Conservation (phyloP, 2,797 vertebrate species). For the Tokudaia tokunoshimensis region DNA sequence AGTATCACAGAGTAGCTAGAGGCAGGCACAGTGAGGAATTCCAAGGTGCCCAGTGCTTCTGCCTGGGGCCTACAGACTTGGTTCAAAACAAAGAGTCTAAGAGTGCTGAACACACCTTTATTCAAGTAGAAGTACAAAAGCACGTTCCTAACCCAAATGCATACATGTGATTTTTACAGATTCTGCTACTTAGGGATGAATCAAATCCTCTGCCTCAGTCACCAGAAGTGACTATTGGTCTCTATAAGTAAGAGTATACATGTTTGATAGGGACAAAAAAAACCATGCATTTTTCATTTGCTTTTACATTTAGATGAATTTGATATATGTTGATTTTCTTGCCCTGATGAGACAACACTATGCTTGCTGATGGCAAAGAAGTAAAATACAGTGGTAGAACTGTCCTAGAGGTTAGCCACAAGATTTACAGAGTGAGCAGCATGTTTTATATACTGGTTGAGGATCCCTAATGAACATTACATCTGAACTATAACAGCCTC, state of each 20-base stretch:
- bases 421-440: conserved; percentile 65
- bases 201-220: conserved; percentile 69
- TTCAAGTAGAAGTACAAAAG: conserved; percentile 81
- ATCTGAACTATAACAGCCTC: conserved; percentile 70
- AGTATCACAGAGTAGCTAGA: conserved; percentile 40
- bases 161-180: conserved; percentile 77
- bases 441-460: conserved; percentile 62
- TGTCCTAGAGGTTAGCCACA: conserved; percentile 71
- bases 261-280: conserved; percentile 39
- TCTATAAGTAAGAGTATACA: conserved; percentile 70
- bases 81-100: conserved; percentile 76
- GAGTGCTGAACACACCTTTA: conserved; percentile 79
- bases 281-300: conserved; percentile 75
- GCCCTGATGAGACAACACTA: conserved; percentile 71
- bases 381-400: conserved; percentile 72
- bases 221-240: conserved; percentile 56
- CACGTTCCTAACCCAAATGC: conserved; percentile 79
- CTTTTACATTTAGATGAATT: conserved; percentile 72
- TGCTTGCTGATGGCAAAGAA: conserved; percentile 67
- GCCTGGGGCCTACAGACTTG: conserved; percentile 48
- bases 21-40: conserved; percentile 25
- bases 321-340: conserved; percentile 64
- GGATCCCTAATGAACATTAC: conserved; percentile 59
- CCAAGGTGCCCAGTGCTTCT: conserved; percentile 44
- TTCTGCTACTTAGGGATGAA: conserved; percentile 66